Percentiles rank a stretch among this genome's conserved stretches.
Conservation (phyloP, 2,888 invertebrate genomes). For the Meloe dianella region DNA sequence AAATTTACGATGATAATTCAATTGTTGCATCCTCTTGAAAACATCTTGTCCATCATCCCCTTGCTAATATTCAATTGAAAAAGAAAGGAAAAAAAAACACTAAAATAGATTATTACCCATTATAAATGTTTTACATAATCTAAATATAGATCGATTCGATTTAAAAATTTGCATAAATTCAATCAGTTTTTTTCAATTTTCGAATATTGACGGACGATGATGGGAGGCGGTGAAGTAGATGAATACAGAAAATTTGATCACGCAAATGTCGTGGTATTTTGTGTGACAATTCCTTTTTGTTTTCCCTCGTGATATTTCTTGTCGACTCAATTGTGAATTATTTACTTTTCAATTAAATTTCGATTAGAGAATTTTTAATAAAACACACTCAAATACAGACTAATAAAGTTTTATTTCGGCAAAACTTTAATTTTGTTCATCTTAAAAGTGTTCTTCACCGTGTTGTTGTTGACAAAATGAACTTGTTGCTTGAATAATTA, state of each 20-base stretch:
- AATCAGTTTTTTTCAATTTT: not conserved
- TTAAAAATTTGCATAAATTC: not conserved
- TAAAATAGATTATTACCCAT: not conserved
- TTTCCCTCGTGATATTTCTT: not conserved
- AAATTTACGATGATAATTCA: not conserved
- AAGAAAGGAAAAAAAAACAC: not conserved
- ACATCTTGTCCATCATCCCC: not conserved
- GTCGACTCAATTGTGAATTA: not conserved
- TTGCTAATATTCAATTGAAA: not conserved
- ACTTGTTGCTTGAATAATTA: conserved; percentile 12
- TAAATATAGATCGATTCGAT: conserved; percentile 2
- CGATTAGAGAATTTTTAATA: not conserved
- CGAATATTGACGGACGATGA: conserved; percentile 1
- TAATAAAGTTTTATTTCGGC: not conserved
- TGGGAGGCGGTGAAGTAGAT: not conserved
- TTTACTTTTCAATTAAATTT: conserved; percentile 1
- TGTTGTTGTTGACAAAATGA: not conserved
- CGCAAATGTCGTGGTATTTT: conserved; percentile 8
- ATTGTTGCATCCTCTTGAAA: not conserved
- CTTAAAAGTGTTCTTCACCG: not conserved
- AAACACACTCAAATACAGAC: not conserved
- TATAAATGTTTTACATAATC: not conserved
- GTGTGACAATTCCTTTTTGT: not conserved
- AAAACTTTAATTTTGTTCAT: not conserved
- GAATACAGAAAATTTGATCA: not conserved